phyloP scores from a whole-genome alignment of 1,140 invertebrate genomes.

The Pseudomyrmex flavicornis region DNA sequence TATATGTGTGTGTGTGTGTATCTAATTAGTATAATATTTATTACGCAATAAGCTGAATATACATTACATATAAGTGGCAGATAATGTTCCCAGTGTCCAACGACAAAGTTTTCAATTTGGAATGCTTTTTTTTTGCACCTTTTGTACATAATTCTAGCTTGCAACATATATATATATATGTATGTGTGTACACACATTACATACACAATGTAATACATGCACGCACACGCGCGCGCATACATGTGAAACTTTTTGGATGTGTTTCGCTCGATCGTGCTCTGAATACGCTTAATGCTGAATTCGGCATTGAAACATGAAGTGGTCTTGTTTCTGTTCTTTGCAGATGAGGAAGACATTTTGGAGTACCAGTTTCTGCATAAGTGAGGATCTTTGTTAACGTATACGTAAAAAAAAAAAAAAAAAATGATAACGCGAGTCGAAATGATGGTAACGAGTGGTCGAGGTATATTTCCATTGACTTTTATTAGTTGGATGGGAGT shows the following conservation, averaged over 20 bases:
- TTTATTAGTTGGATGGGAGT: constrained; percentile 73
- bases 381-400: constrained; percentile 75
- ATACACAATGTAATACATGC: not conserved
- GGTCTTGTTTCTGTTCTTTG: constrained; percentile 60
- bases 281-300: not conserved
- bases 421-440: constrained; percentile 49
- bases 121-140: not conserved
- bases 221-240: not conserved
- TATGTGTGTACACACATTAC: not conserved
- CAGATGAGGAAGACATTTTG: constrained; percentile 83
- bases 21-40: not conserved
- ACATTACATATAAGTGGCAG: not conserved
- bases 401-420: constrained; percentile 54
- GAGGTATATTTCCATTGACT: constrained; percentile 71
- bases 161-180: not conserved
- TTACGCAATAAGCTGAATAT: not conserved
- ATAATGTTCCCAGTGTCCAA: not conserved
- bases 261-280: not conserved
- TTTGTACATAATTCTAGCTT: constrained; percentile 10
- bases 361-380: constrained; percentile 83
- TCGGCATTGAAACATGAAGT: constrained; percentile 33
- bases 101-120: not conserved
- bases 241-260: not conserved
- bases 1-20: not conserved
- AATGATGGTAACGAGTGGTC: constrained; percentile 15